These are phyloP conservation scores for Turritopsis rubra DNA, from an alignment of 30 jellyfish, hydroid and myxozoan species.

Conservation along the genomic window DNA sequence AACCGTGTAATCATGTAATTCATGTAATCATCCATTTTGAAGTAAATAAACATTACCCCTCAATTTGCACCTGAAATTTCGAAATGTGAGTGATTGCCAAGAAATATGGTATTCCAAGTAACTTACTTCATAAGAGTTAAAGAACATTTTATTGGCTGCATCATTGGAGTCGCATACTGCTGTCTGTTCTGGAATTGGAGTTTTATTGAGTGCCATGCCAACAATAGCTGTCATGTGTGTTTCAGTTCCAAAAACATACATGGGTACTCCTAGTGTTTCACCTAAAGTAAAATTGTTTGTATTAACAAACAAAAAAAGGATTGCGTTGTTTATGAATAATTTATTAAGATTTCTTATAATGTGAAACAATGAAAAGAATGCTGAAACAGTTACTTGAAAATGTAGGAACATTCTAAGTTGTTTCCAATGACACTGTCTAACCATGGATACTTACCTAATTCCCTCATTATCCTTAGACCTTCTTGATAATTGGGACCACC, in stretches of 20 bases:
- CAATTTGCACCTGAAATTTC: too few relatives aligned
- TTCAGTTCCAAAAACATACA: slow-evolving; percentile 89
- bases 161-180: slow-evolving; percentile 58
- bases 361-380: background rate
- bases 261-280: slow-evolving; percentile 76
- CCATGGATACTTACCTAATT: slow-evolving; percentile 70
- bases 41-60: too few relatives aligned
- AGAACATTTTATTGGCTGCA: slow-evolving; percentile 81
- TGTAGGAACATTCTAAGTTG: background rate
- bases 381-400: background rate
- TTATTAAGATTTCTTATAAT: too few relatives aligned
- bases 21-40: too few relatives aligned
- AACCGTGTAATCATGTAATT: too few relatives aligned
- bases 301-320: background rate
- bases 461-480: slow-evolving; percentile 88
- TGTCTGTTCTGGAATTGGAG: slow-evolving; percentile 42
- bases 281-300: slow-evolving; percentile 14
- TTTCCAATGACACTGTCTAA: too few relatives aligned
- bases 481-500: slow-evolving; percentile 97
- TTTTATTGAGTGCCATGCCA: slow-evolving; percentile 88
- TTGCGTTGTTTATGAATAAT: background rate
- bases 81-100: too few relatives aligned
- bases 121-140: slow-evolving; percentile 64
- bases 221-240: slow-evolving; percentile 97
- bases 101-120: too few relatives aligned